A percentile compares a stretch with the other conserved stretches of the same genome.
Evolutionary conservation across 2,888 invertebrate species (phyloP).

Genomic region (Sarcophaga caerulescens): DNA sequence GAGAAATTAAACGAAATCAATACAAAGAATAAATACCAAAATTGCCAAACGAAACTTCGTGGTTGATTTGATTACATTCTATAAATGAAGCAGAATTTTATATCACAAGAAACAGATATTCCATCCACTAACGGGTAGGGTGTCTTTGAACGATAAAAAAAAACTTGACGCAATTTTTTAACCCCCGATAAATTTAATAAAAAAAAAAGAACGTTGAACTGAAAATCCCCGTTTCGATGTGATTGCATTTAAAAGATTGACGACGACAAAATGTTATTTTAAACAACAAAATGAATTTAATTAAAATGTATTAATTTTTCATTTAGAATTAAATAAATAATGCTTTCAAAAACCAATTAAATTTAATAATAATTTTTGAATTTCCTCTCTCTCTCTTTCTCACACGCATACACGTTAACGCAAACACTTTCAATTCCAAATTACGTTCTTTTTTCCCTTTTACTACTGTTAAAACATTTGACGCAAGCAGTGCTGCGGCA

Average conservation of each 20-base stretch:
- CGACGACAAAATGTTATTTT: background rate
- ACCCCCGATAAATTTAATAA: background rate
- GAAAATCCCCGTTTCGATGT: background rate
- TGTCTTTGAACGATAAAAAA: background rate
- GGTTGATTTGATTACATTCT: too few species aligned
- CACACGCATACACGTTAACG: background rate
- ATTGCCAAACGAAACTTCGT: too few species aligned
- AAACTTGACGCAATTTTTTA: slow-evolving; percentile 11
- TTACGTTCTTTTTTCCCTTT: slow-evolving; percentile 1
- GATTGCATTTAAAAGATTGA: too few species aligned
- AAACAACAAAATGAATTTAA: background rate
- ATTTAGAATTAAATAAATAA: background rate
- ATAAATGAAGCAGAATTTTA: too few species aligned
- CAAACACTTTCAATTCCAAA: slow-evolving; percentile 12
- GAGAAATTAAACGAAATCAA: too few species aligned
- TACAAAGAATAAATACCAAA: too few species aligned
- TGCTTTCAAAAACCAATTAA: background rate
- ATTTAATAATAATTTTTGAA: too few species aligned
- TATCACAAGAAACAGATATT: too few species aligned
- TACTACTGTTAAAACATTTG: slow-evolving; percentile 19
- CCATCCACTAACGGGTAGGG: background rate
- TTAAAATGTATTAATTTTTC: background rate
- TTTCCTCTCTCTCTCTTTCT: too few species aligned
- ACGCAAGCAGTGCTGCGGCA: slow-evolving; percentile 9
- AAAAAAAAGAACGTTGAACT: slow-evolving; percentile 20